Base-by-base conservation (phyloP, 2,113 vertebrate genomes). In the Scomber scombrus region DNA sequence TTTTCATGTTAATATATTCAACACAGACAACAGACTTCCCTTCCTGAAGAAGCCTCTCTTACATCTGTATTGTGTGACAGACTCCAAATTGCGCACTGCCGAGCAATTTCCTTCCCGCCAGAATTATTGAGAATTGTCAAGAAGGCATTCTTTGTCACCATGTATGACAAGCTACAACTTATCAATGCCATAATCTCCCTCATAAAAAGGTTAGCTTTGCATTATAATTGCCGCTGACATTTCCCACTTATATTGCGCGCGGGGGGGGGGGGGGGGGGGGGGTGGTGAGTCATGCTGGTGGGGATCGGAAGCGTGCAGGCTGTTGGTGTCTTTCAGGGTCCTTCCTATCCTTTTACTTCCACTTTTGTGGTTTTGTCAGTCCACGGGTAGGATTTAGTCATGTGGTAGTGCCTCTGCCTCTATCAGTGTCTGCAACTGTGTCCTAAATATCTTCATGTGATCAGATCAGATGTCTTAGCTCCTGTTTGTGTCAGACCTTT, bases 161-260 rank as follows among this genome's bases (percentile, higher is more conserved):
- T 71, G 79, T 80, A 55, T 86, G 87, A 93, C 78, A 90, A 80
- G 84, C 29, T 18, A 29, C 72, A 73, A 73, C 60, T 65, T 86
- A 94, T 92, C 80, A 11, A 78, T 55, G 43, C 86, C 84, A 61
- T 86, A 87, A 92, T 94, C 89, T 89, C 51, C 73, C 76, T 77
- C 71, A 89, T 87, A 80, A 92, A 90, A 90, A 94, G 88, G 89
- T 93, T 91, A 92, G 69, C 85, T 93, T 92, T 94, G 92, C 88
- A 91, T 95, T 92, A 89, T 87, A 94, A 93, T 93, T 89, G 81
- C 74, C 11, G 9, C 26, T 92, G 88, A 91, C 92, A 93, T 94
- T 94, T 93, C 19, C 57, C 50, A 68, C 70, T 87, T 87, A 62
- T 87, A 82, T 77, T 87, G 85, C 81, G 63, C 55, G 68, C 66